phyloP scores from a whole-genome alignment of 2,797 vertebrate species.

The Eutrigla gurnardus region DNA sequence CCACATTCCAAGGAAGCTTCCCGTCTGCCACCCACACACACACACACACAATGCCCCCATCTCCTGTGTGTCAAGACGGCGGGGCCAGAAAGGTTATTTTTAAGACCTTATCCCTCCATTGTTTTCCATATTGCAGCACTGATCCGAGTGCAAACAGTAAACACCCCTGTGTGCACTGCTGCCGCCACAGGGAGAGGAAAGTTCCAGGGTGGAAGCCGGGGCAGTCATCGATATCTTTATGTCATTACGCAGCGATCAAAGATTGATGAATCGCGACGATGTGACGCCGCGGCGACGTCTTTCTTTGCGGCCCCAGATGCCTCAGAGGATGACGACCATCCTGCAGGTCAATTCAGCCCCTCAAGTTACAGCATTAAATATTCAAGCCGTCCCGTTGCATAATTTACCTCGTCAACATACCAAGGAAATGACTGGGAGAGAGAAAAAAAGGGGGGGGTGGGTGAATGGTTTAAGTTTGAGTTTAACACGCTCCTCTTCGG shows the following conservation, averaged over 20 bases:
- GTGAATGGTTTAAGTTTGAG: slow-evolving; percentile 40
- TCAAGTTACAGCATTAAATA: slow-evolving; percentile 85
- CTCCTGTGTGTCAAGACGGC: slow-evolving; percentile 54
- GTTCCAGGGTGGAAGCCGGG: slow-evolving; percentile 27
- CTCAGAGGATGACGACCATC: slow-evolving; percentile 59
- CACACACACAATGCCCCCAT: slow-evolving; percentile 38
- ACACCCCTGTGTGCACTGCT: slow-evolving; percentile 26
- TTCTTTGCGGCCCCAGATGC: slow-evolving; percentile 49
- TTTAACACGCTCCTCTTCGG: slow-evolving; percentile 51
- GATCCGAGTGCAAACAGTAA: slow-evolving; percentile 52
- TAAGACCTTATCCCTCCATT: slow-evolving; percentile 65
- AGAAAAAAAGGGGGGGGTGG: slow-evolving; percentile 3
- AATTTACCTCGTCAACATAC: slow-evolving; percentile 81
- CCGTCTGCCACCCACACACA: slow-evolving; percentile 40
- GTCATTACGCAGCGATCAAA: slow-evolving; percentile 54
- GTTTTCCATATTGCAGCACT: slow-evolving; percentile 56
- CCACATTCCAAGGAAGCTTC: slow-evolving; percentile 43
- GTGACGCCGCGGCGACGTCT: slow-evolving; percentile 37
- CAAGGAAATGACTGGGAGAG: slow-evolving; percentile 54
- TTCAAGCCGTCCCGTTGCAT: slow-evolving; percentile 81
- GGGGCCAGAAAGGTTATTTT: slow-evolving; percentile 62
- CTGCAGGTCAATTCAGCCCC: slow-evolving; percentile 65
- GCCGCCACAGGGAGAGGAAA: slow-evolving; percentile 12
- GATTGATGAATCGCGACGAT: slow-evolving; percentile 57
- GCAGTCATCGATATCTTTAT: slow-evolving; percentile 44